Evolutionary conservation across 1,140 invertebrate species (phyloP).

Genomic region (Temnothorax curvispinosus): DNA sequence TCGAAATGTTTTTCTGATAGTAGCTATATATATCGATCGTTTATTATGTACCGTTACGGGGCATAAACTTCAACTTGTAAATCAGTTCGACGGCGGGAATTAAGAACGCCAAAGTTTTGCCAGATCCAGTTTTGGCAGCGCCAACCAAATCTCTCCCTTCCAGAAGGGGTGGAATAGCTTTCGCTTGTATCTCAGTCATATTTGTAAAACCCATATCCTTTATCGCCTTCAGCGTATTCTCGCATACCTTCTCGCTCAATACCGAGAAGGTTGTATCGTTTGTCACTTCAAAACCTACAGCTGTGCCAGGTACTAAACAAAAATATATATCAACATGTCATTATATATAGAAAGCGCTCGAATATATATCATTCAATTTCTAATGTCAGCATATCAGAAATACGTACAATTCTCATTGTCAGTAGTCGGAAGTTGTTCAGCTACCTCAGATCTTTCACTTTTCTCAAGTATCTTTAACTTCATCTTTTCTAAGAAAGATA

Average conservation of each 20-base stretch:
- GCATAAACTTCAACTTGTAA: slow-evolving; percentile 97
- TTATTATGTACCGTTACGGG: slow-evolving; percentile 92
- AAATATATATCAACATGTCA: background rate
- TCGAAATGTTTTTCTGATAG: background rate
- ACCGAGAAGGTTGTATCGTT: slow-evolving; percentile 88
- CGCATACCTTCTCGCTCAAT: slow-evolving; percentile 90
- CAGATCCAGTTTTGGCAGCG: slow-evolving; percentile 98
- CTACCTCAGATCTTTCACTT: slow-evolving; percentile 38
- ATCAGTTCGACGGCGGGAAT: slow-evolving; percentile 98
- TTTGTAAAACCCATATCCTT: slow-evolving; percentile 97
- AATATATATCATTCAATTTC: background rate
- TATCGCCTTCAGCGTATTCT: slow-evolving; percentile 94
- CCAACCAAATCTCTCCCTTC: slow-evolving; percentile 99
- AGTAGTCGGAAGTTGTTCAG: background rate
- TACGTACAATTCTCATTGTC: slow-evolving; percentile 61
- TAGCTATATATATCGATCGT: background rate
- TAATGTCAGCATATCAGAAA: background rate
- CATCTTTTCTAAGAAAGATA: slow-evolving; percentile 57
- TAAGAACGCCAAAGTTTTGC: slow-evolving; percentile 99
- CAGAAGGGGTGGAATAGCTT: slow-evolving; percentile 96
- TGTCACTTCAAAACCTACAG: slow-evolving; percentile 87
- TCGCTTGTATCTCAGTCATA: slow-evolving; percentile 99
- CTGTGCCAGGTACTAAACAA: slow-evolving; percentile 88
- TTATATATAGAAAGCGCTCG: background rate
- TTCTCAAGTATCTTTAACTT: slow-evolving; percentile 16